Evolutionary conservation across 2,888 invertebrate genomes (phyloP), one percentile per base, ranked within the genome.

Genomic region (Tipula unca): DNA sequence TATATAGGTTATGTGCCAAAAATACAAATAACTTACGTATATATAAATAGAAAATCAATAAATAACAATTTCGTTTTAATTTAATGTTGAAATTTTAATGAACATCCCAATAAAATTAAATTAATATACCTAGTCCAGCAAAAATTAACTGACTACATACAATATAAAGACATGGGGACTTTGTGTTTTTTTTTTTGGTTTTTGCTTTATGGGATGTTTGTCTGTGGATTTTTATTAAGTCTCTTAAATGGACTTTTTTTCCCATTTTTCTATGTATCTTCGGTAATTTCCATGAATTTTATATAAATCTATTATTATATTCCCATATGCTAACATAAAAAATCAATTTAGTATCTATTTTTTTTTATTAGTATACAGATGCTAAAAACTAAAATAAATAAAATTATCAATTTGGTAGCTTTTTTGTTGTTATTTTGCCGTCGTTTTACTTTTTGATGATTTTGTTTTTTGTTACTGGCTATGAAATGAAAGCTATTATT

Each of bases 381-480:
- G 69, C 69, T 69, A 69, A 69, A 69, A 69, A 69, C 69, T 69
- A 25, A 69, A 69, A 69, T 48, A 48, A 48, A 48, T 69, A 69
- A 69, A 69, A 25, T 69, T 25, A 69, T 69, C 69, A 69, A 69
- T 69, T 69, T 32, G 25, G 13, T 69, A 25, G 69, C 25, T 69
- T 20, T 0, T 69, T 69, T 13, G 25, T 69, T 69, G 69, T 69
- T 10, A 25, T 69, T 69, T 25, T 69, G 69, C 25, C 25, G 69
- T 25, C 69, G 69, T 69, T 25, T 69, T n/a, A n/a, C n/a, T n/a
- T n/a, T n/a, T n/a, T n/a, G n/a, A n/a, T n/a, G n/a, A n/a, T n/a
- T n/a, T n/a, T n/a, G n/a, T n/a, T n/a, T n/a, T n/a, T n/a, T n/a
- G n/a, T n/a, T n/a, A n/a, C n/a, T n/a, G n/a, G n/a, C n/a, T n/a